A percentile compares a stretch with the other conserved stretches of the same genome.
Evolutionary conservation across 2,888 invertebrate genomes (phyloP).

Genomic region (Oligia latruncula): DNA sequence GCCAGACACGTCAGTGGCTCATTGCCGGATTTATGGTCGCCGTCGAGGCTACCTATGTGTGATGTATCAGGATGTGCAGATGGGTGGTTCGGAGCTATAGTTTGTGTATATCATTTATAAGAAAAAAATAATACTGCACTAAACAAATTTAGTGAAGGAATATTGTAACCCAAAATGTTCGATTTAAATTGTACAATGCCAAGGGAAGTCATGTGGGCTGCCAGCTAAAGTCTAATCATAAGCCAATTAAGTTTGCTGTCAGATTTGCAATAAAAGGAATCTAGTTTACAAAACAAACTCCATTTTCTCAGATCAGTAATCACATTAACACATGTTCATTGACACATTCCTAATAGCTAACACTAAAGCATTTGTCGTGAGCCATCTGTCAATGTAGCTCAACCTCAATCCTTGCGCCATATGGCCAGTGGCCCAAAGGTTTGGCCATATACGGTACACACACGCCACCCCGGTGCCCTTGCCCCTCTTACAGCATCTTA

Average conservation of each 20-base stretch:
- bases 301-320: constrained; percentile 14
- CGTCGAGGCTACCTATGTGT: constrained; percentile 5
- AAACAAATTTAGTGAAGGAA: background rate
- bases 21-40: constrained; percentile 60
- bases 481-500: constrained; percentile 65
- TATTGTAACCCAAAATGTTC: background rate
- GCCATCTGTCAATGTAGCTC: constrained; percentile 56
- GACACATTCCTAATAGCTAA: constrained; percentile 49
- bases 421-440: constrained; percentile 58
- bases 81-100: background rate
- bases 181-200: background rate
- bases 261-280: constrained; percentile 29
- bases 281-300: constrained; percentile 28
- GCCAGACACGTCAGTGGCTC: constrained; percentile 27
- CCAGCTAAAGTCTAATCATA: background rate
- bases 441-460: constrained; percentile 58
- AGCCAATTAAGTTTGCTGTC: background rate
- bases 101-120: background rate
- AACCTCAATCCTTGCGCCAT: constrained; percentile 59
- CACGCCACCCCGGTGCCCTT: constrained; percentile 66
- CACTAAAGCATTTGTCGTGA: constrained; percentile 32
- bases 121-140: background rate
- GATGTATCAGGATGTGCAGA: constrained; percentile 9
- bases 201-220: background rate
- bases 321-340: constrained; percentile 39